These are phyloP conservation scores for Etheostoma nigrum DNA, from an alignment of 2,797 vertebrate genomes.

Conservation along the genomic window DNA sequence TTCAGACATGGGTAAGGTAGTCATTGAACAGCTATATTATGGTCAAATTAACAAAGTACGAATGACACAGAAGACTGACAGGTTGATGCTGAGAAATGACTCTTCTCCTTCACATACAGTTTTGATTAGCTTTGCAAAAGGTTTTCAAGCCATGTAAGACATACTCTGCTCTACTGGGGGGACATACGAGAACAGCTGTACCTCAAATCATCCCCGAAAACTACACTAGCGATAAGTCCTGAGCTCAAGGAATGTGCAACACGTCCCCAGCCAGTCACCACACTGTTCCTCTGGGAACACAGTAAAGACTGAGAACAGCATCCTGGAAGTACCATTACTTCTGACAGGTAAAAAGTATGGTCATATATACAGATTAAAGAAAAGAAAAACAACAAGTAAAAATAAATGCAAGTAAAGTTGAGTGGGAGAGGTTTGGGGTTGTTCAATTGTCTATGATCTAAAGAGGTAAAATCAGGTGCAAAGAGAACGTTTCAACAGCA, in stretches of 20 bases:
- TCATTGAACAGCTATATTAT: conserved; percentile 45
- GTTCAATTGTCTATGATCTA: conserved; percentile 53
- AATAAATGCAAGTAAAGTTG: conserved; percentile 58
- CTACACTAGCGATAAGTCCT: conserved; percentile 79
- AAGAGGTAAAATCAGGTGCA: conserved; percentile 77
- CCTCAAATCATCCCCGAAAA: conserved; percentile 69
- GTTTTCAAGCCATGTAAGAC: conserved; percentile 48
- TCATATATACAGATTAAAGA: conserved; percentile 68
- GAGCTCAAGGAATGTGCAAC: conserved; percentile 87
- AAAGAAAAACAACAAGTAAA: conserved; percentile 27
- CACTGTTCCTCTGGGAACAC: conserved; percentile 53
- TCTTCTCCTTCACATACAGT: conserved; percentile 51
- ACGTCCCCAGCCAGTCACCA: conserved; percentile 70
- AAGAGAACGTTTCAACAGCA: conserved; percentile 65
- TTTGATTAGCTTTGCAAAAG: conserved; percentile 52
- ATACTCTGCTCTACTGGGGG: conserved; percentile 43
- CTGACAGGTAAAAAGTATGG: conserved; percentile 67
- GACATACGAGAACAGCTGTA: conserved; percentile 55
- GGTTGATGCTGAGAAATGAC: conserved; percentile 34
- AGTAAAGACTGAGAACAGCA: conserved; percentile 75
- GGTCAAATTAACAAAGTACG: conserved; percentile 48
- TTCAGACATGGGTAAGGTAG: conserved; percentile 47
- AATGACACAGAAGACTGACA: conserved; percentile 43
- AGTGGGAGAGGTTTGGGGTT: conserved; percentile 32
- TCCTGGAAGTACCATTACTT: conserved; percentile 79